Percentiles rank a stretch among this genome's conserved stretches.
phyloP scores from a whole-genome alignment of 2,888 invertebrate species.

The Drosophila engyochracea region DNA sequence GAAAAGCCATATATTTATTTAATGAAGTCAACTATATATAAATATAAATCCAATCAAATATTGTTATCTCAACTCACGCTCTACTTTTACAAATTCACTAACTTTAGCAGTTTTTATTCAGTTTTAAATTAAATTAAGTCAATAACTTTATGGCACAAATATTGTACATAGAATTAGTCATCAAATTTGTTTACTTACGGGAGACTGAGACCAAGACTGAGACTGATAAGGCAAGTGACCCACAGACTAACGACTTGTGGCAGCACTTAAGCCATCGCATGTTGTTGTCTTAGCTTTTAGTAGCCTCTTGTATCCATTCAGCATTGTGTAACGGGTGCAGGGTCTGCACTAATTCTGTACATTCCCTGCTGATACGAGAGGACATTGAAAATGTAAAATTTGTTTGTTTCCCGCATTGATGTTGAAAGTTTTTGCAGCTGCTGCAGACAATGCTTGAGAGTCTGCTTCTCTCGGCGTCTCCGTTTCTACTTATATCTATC shows the following conservation, averaged over 20 bases:
- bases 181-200: neutral
- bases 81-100: neutral
- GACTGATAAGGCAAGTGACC: conserved; percentile 26
- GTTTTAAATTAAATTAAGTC: neutral
- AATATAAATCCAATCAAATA: neutral
- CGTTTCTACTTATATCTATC: conserved; percentile 13
- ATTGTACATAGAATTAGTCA: neutral
- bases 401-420: conserved; percentile 74
- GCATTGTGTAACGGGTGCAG: conserved; percentile 24
- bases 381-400: conserved; percentile 71
- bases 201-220: neutral
- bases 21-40: neutral
- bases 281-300: conserved; percentile 20
- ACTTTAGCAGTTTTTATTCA: neutral
- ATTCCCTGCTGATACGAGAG: conserved; percentile 5
- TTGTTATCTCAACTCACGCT: neutral
- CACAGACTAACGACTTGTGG: conserved; percentile 46
- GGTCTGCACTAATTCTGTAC: neutral
- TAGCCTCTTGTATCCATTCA: conserved; percentile 7
- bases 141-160: neutral
- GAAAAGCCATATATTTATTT: neutral
- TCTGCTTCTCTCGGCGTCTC: conserved; percentile 7
- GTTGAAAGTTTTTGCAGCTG: conserved; percentile 77
- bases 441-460: conserved; percentile 63
- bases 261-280: conserved; percentile 44